Percentiles rank a stretch among this genome's conserved stretches.
Conservation (phyloP, 1,140 invertebrate genomes). For the Zaprionus africanus region DNA sequence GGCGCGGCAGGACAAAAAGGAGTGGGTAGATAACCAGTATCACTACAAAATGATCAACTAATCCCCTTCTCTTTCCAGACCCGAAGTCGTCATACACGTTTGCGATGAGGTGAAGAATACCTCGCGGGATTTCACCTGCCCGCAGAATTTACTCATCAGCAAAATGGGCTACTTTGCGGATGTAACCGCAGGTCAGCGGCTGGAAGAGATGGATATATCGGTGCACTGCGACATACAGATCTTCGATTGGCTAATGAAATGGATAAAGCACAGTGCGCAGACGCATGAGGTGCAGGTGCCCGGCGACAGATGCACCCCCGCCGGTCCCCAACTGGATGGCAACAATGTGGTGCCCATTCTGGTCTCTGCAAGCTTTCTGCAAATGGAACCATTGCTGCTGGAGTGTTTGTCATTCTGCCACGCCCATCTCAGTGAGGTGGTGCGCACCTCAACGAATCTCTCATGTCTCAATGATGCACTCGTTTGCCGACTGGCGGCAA, state of each 20-base stretch:
- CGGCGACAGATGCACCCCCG: slow-evolving; percentile 20
- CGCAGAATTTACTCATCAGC: slow-evolving; percentile 92
- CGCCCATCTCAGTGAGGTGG: slow-evolving; percentile 91
- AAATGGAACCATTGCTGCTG: slow-evolving; percentile 95
- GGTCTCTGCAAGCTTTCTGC: slow-evolving; percentile 95
- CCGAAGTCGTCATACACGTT: slow-evolving; percentile 93
- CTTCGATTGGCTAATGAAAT: slow-evolving; percentile 99
- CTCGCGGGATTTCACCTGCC: slow-evolving; percentile 94
- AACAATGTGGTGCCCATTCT: slow-evolving; percentile 95
- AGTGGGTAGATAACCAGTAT: slow-evolving; percentile 39
- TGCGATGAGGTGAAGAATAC: slow-evolving; percentile 94
- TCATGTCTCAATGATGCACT: slow-evolving; percentile 93
- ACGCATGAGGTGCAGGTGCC: slow-evolving; percentile 81
- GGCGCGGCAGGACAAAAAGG: slow-evolving; percentile 67
- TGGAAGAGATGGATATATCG: slow-evolving; percentile 98
- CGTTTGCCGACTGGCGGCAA: slow-evolving; percentile 88
- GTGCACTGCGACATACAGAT: slow-evolving; percentile 96
- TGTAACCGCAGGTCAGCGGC: slow-evolving; percentile 91
- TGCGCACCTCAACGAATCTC: slow-evolving; percentile 91
- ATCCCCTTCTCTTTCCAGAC: slow-evolving; percentile 85
- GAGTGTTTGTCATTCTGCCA: slow-evolving; percentile 93
- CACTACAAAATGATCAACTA: background rate
- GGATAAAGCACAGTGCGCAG: slow-evolving; percentile 91
- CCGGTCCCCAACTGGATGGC: slow-evolving; percentile 90
- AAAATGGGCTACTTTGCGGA: slow-evolving; percentile 98